Evolutionary conservation across 2,113 vertebrate genomes (phyloP), one percentile per base, ranked within the genome.

Genomic region (Pungitius pungitius): DNA sequence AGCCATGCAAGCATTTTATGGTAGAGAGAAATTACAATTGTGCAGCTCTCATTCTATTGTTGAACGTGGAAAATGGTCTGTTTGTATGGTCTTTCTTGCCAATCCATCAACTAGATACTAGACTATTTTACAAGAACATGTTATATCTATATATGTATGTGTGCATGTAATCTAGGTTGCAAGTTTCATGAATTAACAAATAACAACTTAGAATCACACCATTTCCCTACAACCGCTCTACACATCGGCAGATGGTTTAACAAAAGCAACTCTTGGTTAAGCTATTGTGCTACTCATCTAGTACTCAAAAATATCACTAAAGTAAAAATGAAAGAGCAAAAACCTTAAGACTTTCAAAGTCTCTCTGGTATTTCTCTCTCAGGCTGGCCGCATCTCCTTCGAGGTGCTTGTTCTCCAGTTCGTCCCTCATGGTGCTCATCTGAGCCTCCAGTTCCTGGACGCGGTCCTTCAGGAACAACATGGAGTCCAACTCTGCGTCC

Each of bases 311-410:
- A 12, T 9, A 24, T 49, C 12, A 83, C 73, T 77, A 79, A 69
- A 77, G 7, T 82, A 80, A 83, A 83, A 87, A 74, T 80, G 55
- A 86, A 89, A 80, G 67, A 87, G 76, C 83, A 92, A 90, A 91
- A 92, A 99, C 98, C 98, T 99, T 99, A 70, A 99, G 91, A 91
- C 95, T 98, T 86, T 99, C 98, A 94, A 99, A 96, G 94, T 99
- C 97, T 90, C 93, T 95, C 94, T 97, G 98, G 94, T 98, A 97
- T 93, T 98, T 98, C 85, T 96, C 95, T 87, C 92, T 95, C 91
- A 98, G 92, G 24, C 93, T 93, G 79, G 94, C 90, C 22, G 91
- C 86, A 0, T 92, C 95, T 73, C 93, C 96, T 68, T 96, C 95
- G 27, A 95, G 93, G 37, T 95, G 95, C 87, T 96, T 96, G 85